Evolutionary conservation across 2,888 invertebrate species (phyloP), one percentile per base, ranked within the genome.

Genomic region (Rotaria sp.): DNA sequence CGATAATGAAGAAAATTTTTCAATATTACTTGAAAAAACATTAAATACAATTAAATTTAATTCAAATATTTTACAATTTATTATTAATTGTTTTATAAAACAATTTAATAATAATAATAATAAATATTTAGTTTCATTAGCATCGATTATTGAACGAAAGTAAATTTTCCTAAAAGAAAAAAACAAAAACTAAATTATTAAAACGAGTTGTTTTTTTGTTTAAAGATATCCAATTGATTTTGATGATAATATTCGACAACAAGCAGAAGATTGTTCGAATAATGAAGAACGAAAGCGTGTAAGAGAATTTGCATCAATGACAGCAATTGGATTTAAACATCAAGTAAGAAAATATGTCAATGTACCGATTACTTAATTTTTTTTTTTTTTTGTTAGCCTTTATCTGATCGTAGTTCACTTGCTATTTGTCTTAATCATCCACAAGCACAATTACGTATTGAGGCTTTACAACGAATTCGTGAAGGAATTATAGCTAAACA

Each of bases 381-480:
- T 50, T 4, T 11, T 7, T 38, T 38, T 8, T 38, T 38, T 74
- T 74, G n/a, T n/a, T 38, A 74, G 74, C 80, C 80, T 1, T 80
- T 80, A 45, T 80, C 80, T 41, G 80, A 80, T 45, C 80, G 45
- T 80, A 45, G 26, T 45, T 80, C 80, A 80, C 45, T 80, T 13
- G 45, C 45, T n/a, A 45, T 80, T n/a, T 80, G 80, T 45, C 45
- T 80, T 3, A 80, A 80, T 45, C 80, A 80, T 45, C 45, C 80
- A n/a, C 80, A 80, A 45, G 45, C 80, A 45, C 80, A 80, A 45
- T 45, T 80, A 45, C 80, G 80, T n/a, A 80, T 80, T 45, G 80
- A 80, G 45, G 80, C 80, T 7, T 45, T 80, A 45, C 80, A 80
- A 45, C 80, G 80, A 21, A 41, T 80, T 45, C 80, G 45, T 15